Evolutionary conservation across 2,113 vertebrate genomes (phyloP).

Genomic region (Elaphurus davidianus): DNA sequence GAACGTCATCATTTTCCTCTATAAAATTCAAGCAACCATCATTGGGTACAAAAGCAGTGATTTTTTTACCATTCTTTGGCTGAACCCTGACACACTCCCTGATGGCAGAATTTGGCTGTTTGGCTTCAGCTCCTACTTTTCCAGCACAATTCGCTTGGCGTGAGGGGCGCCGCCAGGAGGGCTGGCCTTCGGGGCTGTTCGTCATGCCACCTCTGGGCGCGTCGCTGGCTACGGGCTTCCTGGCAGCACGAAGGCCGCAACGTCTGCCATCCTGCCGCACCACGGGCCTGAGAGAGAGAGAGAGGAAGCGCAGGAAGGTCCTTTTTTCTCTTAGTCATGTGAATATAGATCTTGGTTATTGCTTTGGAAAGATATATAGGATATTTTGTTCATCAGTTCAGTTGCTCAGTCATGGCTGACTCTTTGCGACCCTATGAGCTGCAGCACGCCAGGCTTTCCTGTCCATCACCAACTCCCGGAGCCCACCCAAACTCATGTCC

Average conservation of each 20-base stretch:
- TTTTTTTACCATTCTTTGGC: not conserved
- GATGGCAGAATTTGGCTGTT: not conserved
- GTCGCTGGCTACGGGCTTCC: not conserved
- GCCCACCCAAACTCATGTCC: not conserved
- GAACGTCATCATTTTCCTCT: not conserved
- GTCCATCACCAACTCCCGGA: not conserved
- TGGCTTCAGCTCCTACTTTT: not conserved
- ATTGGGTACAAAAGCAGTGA: not conserved
- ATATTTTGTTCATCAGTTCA: not conserved
- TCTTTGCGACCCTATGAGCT: not conserved
- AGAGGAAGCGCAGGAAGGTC: not conserved
- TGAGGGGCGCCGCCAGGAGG: not conserved
- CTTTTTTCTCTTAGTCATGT: not conserved
- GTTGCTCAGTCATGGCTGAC: fast-evolving
- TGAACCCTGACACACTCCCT: not conserved
- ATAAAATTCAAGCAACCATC: not conserved
- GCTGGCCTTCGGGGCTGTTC: not conserved
- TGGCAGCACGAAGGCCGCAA: fast-evolving
- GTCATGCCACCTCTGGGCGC: not conserved
- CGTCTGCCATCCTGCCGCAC: not conserved
- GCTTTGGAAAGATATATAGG: not conserved
- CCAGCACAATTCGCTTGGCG: not conserved
- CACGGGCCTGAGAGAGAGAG: not conserved
- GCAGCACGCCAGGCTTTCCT: not conserved
- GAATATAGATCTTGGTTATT: not conserved